Conservation (phyloP, 2,888 invertebrate genomes). For the Pseudolycoriella hygida region DNA sequence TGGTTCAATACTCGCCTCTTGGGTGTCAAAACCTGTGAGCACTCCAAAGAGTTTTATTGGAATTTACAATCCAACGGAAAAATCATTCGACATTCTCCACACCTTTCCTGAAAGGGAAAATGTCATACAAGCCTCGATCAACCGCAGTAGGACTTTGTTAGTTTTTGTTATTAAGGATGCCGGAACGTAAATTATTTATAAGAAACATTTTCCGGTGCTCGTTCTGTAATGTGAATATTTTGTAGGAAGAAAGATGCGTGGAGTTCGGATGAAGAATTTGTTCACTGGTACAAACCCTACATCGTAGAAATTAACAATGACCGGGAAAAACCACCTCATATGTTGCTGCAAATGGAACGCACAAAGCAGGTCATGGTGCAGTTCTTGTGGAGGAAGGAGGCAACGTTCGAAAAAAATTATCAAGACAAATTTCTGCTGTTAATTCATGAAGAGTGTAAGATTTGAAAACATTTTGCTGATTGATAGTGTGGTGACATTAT, state of each 20-base stretch:
- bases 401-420: conserved; percentile 17
- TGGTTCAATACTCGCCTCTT: conserved; percentile 51
- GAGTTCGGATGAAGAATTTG: conserved; percentile 20
- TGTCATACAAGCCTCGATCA: conserved; percentile 64
- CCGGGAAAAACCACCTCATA: conserved; percentile 22
- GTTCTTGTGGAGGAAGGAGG: conserved; percentile 33
- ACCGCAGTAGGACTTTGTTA: conserved; percentile 44
- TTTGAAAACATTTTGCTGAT: neutral
- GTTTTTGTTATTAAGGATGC: conserved; percentile 46
- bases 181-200: neutral
- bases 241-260: too few species aligned
- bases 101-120: conserved; percentile 44
- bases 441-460: conserved; percentile 62
- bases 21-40: conserved; percentile 33
- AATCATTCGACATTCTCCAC: conserved; percentile 40
- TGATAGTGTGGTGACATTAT: neutral
- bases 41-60: conserved; percentile 34
- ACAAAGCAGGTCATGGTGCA: conserved; percentile 61
- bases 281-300: conserved; percentile 38
- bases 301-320: conserved; percentile 38
- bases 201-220: too few species aligned
- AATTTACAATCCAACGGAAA: conserved; percentile 40
- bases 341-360: conserved; percentile 32
- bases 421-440: conserved; percentile 53
- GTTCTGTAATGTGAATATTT: too few species aligned